Evolutionary conservation across 2,113 vertebrate genomes (phyloP), one percentile per base, ranked within the genome.

Genomic region (Globicephala melas): DNA sequence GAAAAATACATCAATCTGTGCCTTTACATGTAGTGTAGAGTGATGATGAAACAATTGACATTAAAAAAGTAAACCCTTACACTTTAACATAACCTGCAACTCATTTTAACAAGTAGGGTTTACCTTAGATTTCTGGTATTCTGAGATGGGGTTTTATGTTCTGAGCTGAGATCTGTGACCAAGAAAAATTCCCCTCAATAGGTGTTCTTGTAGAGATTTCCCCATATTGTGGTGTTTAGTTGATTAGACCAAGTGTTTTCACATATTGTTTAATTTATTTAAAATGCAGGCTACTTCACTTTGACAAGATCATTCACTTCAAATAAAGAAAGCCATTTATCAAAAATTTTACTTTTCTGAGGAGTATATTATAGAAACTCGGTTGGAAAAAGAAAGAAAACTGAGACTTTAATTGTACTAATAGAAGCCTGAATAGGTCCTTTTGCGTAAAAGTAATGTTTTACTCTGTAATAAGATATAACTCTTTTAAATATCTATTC

Each of bases 1-100:
- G 93, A 97, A 97, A 97, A 98, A 96, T 73, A 88, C 93, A 98
- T 96, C 97, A 98, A 96, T 97, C 97, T 98, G 98, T 96, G 97
- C 95, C 91, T 97, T 94, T 96, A 96, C 68, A 94, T 94, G 97
- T 86, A 96, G 96, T 94, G 63, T 44, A 80, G 70, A 97, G 81
- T 96, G 76, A 97, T 96, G 96, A 97, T 95, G 97, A 97, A 96
- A 96, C 96, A 96, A 96, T 15, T 97, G 97, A 97, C 98, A 97
- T 97, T 97, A 95, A 97, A 92, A 93, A 96, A 97, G 94, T 92
- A 94, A 97, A 97, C 63, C 65, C 65, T 85, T 74, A 65, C 50
- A 91, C 79, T 97, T 94, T 90, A 93, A 89, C 60, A 93, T 89
- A 91, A 94, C 87, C 94, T 83, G 71, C 63, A 89, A 92, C 47